Conservation (phyloP, 2,888 invertebrate species). For the Diarsia mendica region DNA sequence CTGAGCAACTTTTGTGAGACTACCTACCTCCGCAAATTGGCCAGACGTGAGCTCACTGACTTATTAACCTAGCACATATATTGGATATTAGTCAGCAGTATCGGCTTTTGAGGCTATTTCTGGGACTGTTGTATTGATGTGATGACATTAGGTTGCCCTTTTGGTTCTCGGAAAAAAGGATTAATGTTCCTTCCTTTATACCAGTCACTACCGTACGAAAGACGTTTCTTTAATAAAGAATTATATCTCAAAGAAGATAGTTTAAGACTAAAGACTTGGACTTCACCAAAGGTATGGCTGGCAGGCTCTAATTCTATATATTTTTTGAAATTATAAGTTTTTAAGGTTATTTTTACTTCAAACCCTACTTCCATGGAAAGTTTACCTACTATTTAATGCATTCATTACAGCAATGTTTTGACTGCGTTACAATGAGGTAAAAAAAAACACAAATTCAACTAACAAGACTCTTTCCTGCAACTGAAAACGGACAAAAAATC, state of each 20-base stretch:
- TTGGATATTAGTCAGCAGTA: conserved; percentile 65
- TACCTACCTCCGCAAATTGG: conserved; percentile 77
- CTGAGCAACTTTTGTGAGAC: conserved; percentile 77
- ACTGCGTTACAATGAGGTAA: too few relatives aligned
- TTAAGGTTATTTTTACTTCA: too few relatives aligned
- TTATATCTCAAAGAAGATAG: background rate
- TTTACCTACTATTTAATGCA: too few relatives aligned
- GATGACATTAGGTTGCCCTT: conserved; percentile 11
- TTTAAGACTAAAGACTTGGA: background rate
- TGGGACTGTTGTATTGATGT: conserved; percentile 32
- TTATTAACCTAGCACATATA: conserved; percentile 74
- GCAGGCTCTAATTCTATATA: background rate
- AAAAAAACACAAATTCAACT: background rate
- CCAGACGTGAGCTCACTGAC: conserved; percentile 77
- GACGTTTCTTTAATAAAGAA: background rate
- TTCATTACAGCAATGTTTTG: too few relatives aligned
- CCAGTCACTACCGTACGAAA: background rate
- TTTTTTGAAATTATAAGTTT: too few relatives aligned
- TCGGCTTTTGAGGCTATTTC: conserved; percentile 37
- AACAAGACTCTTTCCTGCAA: background rate
- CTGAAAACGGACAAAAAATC: conserved; percentile 7
- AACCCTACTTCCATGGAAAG: too few relatives aligned
- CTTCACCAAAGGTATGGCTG: too few relatives aligned
- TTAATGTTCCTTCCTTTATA: background rate
- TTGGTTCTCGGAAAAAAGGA: background rate